Conservation (phyloP, 1,140 invertebrate species). For the Zaprionus capensis region DNA sequence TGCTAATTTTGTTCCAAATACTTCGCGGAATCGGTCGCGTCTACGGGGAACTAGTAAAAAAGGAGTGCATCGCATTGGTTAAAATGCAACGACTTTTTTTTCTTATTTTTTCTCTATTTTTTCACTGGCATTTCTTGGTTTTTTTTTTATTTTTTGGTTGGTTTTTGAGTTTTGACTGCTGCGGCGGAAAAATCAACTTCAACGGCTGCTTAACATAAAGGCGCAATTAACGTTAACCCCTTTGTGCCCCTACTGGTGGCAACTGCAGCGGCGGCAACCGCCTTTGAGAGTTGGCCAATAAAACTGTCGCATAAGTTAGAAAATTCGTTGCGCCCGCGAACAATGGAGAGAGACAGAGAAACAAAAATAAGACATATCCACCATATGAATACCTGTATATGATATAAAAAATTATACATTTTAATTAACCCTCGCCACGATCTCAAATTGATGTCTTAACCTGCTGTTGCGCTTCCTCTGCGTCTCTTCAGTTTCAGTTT, state of each 20-base stretch:
- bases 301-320: slow-evolving; percentile 80
- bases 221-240: slow-evolving; percentile 78
- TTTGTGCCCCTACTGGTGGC: slow-evolving; percentile 52
- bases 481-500: not conserved
- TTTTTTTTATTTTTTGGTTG: slow-evolving; percentile 9
- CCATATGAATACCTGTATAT: not conserved
- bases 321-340: slow-evolving; percentile 50
- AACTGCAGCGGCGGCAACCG: slow-evolving; percentile 35
- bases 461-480: slow-evolving; percentile 15
- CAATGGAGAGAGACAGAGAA: slow-evolving; percentile 16
- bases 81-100: slow-evolving; percentile 22
- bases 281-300: slow-evolving; percentile 59
- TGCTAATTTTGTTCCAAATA: slow-evolving; percentile 29
- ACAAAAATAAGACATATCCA: not conserved
- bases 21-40: slow-evolving; percentile 4
- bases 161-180: slow-evolving; percentile 40
- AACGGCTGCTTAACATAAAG: slow-evolving; percentile 70
- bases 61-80: slow-evolving; percentile 20
- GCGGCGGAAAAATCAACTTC: slow-evolving; percentile 48
- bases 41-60: slow-evolving; percentile 65
- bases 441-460: slow-evolving; percentile 39
- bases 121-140: slow-evolving; percentile 21
- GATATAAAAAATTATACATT: slow-evolving; percentile 44
- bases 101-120: slow-evolving; percentile 19
- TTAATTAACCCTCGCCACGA: slow-evolving; percentile 46